phyloP scores from a whole-genome alignment of 1,140 invertebrate species.

The Phymorhynchus buccinoides region DNA sequence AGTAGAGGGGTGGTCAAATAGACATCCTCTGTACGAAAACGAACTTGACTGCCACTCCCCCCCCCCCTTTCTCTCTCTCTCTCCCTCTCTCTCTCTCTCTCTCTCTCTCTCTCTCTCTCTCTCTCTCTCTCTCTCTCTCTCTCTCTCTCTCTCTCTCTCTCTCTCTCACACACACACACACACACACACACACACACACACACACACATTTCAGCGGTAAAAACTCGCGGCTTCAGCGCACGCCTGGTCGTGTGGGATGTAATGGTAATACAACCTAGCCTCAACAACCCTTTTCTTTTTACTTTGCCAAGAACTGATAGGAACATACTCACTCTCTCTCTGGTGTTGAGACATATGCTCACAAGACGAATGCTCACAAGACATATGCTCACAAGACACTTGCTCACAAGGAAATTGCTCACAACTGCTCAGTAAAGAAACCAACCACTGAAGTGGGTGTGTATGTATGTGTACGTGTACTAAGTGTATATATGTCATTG shows the following conservation, averaged over 20 bases:
- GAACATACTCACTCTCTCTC: not conserved
- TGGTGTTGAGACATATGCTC: too few relatives aligned
- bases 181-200: slow-evolving; percentile 10
- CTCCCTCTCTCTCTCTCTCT: not conserved
- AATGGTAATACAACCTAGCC: too few relatives aligned
- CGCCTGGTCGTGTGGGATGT: not conserved
- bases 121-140: not conserved
- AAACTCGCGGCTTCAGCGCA: not conserved
- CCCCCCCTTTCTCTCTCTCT: not conserved
- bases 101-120: not conserved
- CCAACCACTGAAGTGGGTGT: too few relatives aligned
- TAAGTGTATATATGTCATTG: too few relatives aligned
- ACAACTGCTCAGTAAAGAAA: too few relatives aligned
- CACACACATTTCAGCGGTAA: not conserved
- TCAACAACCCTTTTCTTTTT: too few relatives aligned
- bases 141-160: not conserved
- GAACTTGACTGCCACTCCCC: not conserved
- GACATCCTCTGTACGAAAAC: not conserved
- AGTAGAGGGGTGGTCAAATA: too few relatives aligned
- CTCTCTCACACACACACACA: not conserved
- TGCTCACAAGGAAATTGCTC: too few relatives aligned
- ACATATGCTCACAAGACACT: too few relatives aligned
- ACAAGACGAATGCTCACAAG: too few relatives aligned
- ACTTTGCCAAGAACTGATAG: not conserved
- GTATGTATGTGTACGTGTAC: too few relatives aligned